Percentiles rank a stretch among this genome's conserved stretches.
phyloP scores from a whole-genome alignment of 2,113 vertebrate species.

The Coturnix japonica region DNA sequence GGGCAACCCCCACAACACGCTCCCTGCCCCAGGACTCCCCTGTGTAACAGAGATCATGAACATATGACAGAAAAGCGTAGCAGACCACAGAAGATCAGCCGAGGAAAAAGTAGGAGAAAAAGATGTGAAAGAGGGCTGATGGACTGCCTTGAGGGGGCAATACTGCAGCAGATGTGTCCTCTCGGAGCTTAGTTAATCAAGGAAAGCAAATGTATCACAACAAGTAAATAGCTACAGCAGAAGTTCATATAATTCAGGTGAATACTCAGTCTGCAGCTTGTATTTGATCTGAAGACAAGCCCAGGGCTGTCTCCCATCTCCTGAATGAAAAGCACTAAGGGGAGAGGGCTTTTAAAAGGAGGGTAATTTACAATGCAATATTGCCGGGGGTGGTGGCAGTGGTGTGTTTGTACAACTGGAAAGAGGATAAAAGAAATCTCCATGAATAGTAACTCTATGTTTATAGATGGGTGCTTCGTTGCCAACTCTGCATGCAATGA shows the following conservation, averaged over 20 bases:
- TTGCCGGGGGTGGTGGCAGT: slow-evolving; percentile 40
- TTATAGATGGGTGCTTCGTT: slow-evolving; percentile 63
- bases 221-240: slow-evolving; percentile 31
- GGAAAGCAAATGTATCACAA: slow-evolving; percentile 54
- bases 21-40: background rate
- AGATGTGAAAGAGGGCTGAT: background rate
- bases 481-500: slow-evolving; percentile 26
- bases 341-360: slow-evolving; percentile 60
- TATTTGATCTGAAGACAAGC: slow-evolving; percentile 66
- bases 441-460: slow-evolving; percentile 55
- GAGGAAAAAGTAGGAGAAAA: background rate
- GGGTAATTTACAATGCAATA: slow-evolving; percentile 68
- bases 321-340: slow-evolving; percentile 58
- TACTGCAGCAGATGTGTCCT: slow-evolving; percentile 42
- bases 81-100: background rate
- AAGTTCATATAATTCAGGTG: slow-evolving; percentile 63
- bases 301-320: slow-evolving; percentile 54
- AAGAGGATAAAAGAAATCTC: slow-evolving; percentile 61
- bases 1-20: background rate
- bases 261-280: slow-evolving; percentile 35
- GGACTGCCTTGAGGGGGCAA: slow-evolving; percentile 54
- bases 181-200: slow-evolving; percentile 46
- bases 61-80: background rate
- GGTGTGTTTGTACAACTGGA: slow-evolving; percentile 65
- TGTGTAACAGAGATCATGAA: background rate